Conservation (phyloP, 2,888 invertebrate species). For the Cetonia aurata region DNA sequence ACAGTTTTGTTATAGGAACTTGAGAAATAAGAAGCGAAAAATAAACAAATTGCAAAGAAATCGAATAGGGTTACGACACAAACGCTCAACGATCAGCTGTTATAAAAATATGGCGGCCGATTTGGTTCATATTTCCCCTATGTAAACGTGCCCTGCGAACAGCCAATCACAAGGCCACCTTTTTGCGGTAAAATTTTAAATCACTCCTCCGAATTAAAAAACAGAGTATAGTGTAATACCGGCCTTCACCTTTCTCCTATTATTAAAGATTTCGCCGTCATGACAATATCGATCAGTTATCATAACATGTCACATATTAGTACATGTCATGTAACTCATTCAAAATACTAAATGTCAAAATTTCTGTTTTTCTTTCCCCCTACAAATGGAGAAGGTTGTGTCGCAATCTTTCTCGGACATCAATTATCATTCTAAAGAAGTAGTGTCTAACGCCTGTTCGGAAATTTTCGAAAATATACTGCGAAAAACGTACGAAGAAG, state of each 20-base stretch:
- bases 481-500: slow-evolving; percentile 59
- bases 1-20: too few species aligned
- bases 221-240: too few species aligned
- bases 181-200: too few species aligned
- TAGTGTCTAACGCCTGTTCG: slow-evolving; percentile 57
- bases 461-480: slow-evolving; percentile 60
- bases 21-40: too few species aligned
- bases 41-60: too few species aligned
- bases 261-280: not conserved
- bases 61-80: too few species aligned
- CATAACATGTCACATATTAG: not conserved
- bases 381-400: slow-evolving; percentile 35
- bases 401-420: not conserved
- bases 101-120: too few species aligned
- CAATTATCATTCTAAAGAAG: slow-evolving; percentile 53
- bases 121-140: too few species aligned
- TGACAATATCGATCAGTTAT: not conserved
- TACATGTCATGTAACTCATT: not conserved
- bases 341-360: slow-evolving; percentile 34
- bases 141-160: too few species aligned
- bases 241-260: not conserved
- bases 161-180: too few species aligned
- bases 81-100: too few species aligned
- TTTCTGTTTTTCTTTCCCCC: slow-evolving; percentile 30
- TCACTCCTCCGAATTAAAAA: too few species aligned